These are phyloP conservation scores for Drosophila ustulata DNA, from an alignment of 2,888 invertebrate genomes.

Conservation along the genomic window DNA sequence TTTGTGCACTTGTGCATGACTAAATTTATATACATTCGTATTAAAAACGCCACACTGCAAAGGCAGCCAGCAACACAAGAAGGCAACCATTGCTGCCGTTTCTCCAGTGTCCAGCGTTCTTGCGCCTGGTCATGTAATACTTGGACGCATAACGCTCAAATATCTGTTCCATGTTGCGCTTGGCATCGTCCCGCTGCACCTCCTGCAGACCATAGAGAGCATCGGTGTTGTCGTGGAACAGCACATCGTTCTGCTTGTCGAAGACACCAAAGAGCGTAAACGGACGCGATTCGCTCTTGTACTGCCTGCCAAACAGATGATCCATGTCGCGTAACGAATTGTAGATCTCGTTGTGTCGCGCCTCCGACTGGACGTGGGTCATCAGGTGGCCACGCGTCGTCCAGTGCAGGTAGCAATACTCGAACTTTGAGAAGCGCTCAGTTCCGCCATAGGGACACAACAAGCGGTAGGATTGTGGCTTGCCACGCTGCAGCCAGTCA, in stretches of 20 bases:
- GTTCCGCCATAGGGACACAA: constrained; percentile 86
- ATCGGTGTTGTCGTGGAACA: constrained; percentile 86
- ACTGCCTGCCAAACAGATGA: constrained; percentile 89
- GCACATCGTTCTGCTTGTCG: constrained; percentile 87
- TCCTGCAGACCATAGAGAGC: constrained; percentile 77
- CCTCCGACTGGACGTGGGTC: constrained; percentile 86
- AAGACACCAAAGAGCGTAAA: constrained; percentile 90
- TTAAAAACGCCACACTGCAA: constrained; percentile 16
- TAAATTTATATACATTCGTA: constrained; percentile 25
- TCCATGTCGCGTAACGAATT: constrained; percentile 90
- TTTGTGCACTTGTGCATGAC: constrained; percentile 24
- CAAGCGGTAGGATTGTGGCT: constrained; percentile 85
- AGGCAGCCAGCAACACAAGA: constrained; percentile 24
- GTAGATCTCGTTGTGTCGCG: constrained; percentile 89
- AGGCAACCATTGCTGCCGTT: constrained; percentile 1
- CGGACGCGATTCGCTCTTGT: constrained; percentile 87
- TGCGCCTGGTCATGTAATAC: constrained; percentile 61
- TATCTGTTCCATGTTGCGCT: constrained; percentile 82
- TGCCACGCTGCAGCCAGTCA: constrained; percentile 84
- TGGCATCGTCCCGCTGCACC: constrained; percentile 76
- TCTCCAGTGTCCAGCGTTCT: constrained; percentile 22
- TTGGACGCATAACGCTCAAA: constrained; percentile 75
- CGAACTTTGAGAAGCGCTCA: constrained; percentile 77
- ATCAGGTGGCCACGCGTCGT: constrained; percentile 89
- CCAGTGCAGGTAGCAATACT: constrained; percentile 89